Conservation (phyloP, 2,113 vertebrate genomes). For the Struthidea cinerea region DNA sequence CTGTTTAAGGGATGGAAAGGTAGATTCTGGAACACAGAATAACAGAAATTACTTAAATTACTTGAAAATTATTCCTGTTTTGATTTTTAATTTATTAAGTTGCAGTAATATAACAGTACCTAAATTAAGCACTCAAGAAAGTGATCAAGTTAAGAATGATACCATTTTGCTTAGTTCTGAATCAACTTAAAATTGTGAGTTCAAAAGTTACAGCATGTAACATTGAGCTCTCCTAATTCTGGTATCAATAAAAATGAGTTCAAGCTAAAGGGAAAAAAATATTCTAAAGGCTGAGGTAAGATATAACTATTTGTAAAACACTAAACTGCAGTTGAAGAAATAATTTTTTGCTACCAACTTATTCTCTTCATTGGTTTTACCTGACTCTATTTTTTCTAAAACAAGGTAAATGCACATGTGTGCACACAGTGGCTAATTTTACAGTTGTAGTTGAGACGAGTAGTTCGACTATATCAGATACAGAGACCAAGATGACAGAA, state of each 20-base stretch:
- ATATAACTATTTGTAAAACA: background rate
- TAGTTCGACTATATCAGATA: background rate
- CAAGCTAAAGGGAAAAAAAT: background rate
- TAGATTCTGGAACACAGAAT: background rate
- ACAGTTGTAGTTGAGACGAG: background rate
- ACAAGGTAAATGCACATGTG: background rate
- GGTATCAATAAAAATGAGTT: background rate
- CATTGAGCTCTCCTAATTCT: background rate
- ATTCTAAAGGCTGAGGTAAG: background rate
- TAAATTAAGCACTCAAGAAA: background rate
- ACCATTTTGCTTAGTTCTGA: background rate
- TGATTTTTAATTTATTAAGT: background rate
- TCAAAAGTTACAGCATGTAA: background rate
- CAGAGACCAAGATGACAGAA: background rate
- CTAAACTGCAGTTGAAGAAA: background rate
- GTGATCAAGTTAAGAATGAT: background rate
- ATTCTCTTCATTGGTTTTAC: background rate
- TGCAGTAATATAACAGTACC: background rate
- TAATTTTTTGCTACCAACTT: background rate
- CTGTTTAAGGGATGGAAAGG: background rate
- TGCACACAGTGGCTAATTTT: background rate
- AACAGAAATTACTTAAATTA: background rate
- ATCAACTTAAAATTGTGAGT: background rate
- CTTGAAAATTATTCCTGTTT: background rate
- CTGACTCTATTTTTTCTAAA: background rate